Evolutionary conservation across 2,797 vertebrate genomes (phyloP).

Genomic region (Garrulus glandarius): DNA sequence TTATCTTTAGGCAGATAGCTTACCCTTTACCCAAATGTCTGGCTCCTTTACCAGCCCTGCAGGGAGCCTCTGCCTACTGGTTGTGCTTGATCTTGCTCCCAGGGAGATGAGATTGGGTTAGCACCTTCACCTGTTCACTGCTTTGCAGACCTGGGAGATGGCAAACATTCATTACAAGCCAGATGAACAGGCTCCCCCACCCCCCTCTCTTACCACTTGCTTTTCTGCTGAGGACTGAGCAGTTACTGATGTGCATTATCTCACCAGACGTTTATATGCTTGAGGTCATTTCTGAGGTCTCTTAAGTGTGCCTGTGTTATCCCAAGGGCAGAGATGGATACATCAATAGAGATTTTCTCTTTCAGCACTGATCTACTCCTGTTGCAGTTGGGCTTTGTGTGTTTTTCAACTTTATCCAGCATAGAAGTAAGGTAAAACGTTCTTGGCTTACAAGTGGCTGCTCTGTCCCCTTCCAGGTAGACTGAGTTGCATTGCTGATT

Average conservation of each 20-base stretch:
- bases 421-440: background rate
- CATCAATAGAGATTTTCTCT: background rate
- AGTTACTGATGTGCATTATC: background rate
- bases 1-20: background rate
- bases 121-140: conserved; percentile 7
- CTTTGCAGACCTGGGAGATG: background rate
- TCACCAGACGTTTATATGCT: background rate
- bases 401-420: background rate
- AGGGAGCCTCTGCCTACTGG: background rate
- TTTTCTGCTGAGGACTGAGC: background rate
- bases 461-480: background rate
- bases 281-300: background rate
- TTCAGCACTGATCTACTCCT: background rate
- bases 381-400: background rate
- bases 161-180: background rate
- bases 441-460: background rate
- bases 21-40: background rate
- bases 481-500: background rate
- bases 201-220: background rate
- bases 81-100: background rate
- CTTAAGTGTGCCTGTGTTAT: background rate
- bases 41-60: background rate
- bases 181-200: background rate
- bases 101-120: background rate
- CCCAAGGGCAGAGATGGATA: background rate